A percentile compares a stretch with the other conserved stretches of the same genome.
Evolutionary conservation across 2,113 vertebrate genomes (phyloP).

Genomic region (Coracopsis vasa): DNA sequence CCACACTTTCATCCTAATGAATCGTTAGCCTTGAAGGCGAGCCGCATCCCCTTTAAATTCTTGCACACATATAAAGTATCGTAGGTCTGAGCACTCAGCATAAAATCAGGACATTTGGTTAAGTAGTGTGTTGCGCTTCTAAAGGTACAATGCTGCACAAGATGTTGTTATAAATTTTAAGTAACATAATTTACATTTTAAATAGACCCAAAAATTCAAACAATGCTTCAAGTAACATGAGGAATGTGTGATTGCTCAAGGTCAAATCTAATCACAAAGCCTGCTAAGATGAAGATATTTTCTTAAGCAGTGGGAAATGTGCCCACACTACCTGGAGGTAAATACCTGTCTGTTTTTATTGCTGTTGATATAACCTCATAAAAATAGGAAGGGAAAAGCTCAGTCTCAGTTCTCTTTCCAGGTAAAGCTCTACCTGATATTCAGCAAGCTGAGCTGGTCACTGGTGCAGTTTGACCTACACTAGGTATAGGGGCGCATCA

Average conservation of each 20-base stretch:
- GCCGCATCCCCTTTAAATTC: background rate
- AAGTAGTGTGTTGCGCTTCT: background rate
- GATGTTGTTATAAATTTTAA: background rate
- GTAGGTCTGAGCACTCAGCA: background rate
- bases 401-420: background rate
- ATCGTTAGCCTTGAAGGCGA: background rate
- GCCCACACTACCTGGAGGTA: background rate
- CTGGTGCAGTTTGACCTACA: background rate
- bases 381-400: background rate
- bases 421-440: background rate
- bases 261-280: conserved; percentile 47
- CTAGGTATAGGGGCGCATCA: background rate
- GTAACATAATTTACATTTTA: background rate
- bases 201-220: background rate
- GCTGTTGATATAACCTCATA: conserved; percentile 8
- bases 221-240: background rate
- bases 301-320: conserved; percentile 30
- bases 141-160: background rate
- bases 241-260: background rate
- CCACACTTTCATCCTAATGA: background rate
- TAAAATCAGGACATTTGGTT: background rate
- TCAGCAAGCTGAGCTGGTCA: background rate
- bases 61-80: background rate
- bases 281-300: background rate
- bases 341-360: conserved; percentile 57